These are phyloP conservation scores for Arbacia lixula DNA, from an alignment of 53 echinoderm and acorn worm genomes.

Conservation along the genomic window DNA sequence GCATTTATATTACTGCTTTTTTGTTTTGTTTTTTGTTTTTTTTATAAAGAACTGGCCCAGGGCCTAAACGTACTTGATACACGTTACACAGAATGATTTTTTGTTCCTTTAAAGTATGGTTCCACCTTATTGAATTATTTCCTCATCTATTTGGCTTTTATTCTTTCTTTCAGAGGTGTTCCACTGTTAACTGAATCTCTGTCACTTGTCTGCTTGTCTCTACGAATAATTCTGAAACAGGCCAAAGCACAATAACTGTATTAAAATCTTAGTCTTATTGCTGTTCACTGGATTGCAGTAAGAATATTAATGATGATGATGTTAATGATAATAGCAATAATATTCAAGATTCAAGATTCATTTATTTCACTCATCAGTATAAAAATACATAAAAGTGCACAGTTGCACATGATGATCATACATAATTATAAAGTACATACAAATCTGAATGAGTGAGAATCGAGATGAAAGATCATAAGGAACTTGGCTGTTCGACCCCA, in stretches of 20 bases:
- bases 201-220: constrained; percentile 8
- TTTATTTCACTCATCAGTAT: too few relatives aligned
- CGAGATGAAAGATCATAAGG: too few relatives aligned
- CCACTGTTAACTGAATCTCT: constrained; percentile 2
- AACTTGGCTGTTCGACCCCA: too few relatives aligned
- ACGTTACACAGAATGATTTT: too few relatives aligned
- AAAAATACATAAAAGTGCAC: too few relatives aligned
- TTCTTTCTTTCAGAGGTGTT: constrained; percentile 11
- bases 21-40: not conserved
- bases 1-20: not conserved
- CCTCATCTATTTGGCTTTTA: not conserved
- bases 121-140: not conserved
- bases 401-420: too few relatives aligned
- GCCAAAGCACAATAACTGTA: constrained; percentile 6
- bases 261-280: constrained; percentile 11
- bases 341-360: too few relatives aligned
- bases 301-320: not conserved
- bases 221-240: constrained; percentile 6
- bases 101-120: not conserved
- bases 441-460: too few relatives aligned
- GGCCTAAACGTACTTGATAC: not conserved
- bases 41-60: not conserved
- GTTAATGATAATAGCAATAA: not conserved
- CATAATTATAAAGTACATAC: too few relatives aligned
- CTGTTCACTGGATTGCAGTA: not conserved